Evolutionary conservation across 2,888 invertebrate species (phyloP).

Genomic region (Perdita meconis): DNA sequence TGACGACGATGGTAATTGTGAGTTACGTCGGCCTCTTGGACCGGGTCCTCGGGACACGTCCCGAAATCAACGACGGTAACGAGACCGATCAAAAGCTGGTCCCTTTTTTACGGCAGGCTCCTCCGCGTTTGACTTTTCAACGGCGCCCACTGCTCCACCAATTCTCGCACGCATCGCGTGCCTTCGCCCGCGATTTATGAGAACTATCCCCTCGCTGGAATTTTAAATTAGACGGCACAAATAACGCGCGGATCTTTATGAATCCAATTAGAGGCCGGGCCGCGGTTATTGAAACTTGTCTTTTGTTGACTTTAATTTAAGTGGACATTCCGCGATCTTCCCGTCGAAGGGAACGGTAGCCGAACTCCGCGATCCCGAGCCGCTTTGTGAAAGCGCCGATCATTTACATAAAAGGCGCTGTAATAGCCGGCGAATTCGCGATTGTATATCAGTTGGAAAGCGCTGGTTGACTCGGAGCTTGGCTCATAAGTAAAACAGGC

Average conservation of each 20-base stretch:
- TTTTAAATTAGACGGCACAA: neutral
- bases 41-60: conserved; percentile 45
- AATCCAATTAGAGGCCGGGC: too few relatives aligned
- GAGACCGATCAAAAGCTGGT: conserved; percentile 61
- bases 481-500: conserved; percentile 25
- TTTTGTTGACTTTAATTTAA: neutral
- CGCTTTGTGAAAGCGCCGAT: conserved; percentile 16
- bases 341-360: neutral
- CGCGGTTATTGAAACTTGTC: too few relatives aligned
- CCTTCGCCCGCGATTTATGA: conserved; percentile 28
- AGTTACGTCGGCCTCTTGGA: conserved; percentile 71
- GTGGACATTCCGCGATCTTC: neutral
- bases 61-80: conserved; percentile 65
- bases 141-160: conserved; percentile 3
- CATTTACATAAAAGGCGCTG: neutral
- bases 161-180: conserved; percentile 14
- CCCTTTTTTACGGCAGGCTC: conserved; percentile 15
- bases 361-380: neutral
- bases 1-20: conserved; percentile 78
- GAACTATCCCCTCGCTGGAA: neutral
- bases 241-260: too few relatives aligned
- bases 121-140: conserved; percentile 15
- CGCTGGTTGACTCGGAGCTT: conserved; percentile 29
- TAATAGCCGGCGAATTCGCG: conserved; percentile 5
- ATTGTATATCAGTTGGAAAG: conserved; percentile 4